phyloP scores from a whole-genome alignment of 2,113 vertebrate species.

The Neolamprologus tretocephalus region DNA sequence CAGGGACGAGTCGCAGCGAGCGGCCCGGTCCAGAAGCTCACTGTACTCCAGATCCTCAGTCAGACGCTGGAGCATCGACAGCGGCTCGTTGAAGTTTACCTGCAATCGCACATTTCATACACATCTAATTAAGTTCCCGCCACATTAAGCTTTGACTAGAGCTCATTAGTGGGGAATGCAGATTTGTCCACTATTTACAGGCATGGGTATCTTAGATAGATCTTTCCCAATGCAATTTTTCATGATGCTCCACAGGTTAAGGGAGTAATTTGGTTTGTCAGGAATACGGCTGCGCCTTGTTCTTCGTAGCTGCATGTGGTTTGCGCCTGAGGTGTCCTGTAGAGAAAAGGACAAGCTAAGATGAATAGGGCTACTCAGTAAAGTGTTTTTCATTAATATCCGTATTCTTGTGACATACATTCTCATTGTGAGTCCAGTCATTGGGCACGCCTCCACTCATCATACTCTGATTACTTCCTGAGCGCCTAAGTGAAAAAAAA shows the following conservation, averaged over 20 bases:
- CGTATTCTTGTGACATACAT: slow-evolving; percentile 63
- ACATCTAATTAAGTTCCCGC: not conserved
- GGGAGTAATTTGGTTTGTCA: slow-evolving; percentile 72
- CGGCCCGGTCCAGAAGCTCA: slow-evolving; percentile 85
- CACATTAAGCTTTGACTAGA: not conserved
- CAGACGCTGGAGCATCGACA: slow-evolving; percentile 90
- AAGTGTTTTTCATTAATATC: not conserved
- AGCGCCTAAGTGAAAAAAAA: slow-evolving; percentile 67
- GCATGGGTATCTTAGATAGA: slow-evolving; percentile 93
- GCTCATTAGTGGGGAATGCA: not conserved
- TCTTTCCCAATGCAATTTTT: slow-evolving; percentile 94
- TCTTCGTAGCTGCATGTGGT: slow-evolving; percentile 62
- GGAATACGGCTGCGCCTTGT: slow-evolving; percentile 64
- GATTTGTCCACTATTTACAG: slow-evolving; percentile 62
- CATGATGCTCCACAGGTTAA: slow-evolving; percentile 75
- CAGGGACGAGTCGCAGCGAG: slow-evolving; percentile 57
- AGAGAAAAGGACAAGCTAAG: not conserved
- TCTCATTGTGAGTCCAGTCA: slow-evolving; percentile 83
- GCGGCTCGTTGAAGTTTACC: slow-evolving; percentile 84
- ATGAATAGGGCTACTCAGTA: not conserved
- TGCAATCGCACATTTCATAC: not conserved
- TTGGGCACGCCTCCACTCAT: slow-evolving; percentile 75
- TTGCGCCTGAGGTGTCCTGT: slow-evolving; percentile 59
- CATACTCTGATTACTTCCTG: slow-evolving; percentile 79
- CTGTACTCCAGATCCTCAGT: slow-evolving; percentile 94